phyloP scores from a whole-genome alignment of 1,140 invertebrate genomes.

The Leguminivora glycinivorella region DNA sequence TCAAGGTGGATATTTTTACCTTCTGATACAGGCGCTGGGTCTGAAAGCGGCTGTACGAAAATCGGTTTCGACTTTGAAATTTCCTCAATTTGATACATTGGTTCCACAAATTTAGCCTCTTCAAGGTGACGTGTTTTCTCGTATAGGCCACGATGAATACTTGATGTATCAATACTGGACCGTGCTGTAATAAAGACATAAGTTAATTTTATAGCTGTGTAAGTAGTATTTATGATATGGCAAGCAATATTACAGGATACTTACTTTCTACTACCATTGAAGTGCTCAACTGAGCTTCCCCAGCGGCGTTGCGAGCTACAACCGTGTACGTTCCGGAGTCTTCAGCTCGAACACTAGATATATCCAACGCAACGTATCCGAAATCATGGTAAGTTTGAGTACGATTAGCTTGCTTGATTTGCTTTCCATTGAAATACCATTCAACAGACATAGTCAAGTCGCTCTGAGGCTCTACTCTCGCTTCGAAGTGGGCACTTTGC shows the following conservation, averaged over 20 bases:
- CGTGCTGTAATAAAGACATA: slow-evolving; percentile 82
- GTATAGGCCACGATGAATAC: slow-evolving; percentile 90
- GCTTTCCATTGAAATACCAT: slow-evolving; percentile 95
- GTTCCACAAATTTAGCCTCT: slow-evolving; percentile 90
- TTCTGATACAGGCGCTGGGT: slow-evolving; percentile 91
- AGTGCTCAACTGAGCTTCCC: slow-evolving; percentile 89
- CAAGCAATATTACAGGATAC: slow-evolving; percentile 56
- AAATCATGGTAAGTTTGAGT: slow-evolving; percentile 97
- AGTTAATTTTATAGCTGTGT: neutral
- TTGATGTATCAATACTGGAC: slow-evolving; percentile 91
- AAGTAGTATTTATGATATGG: neutral
- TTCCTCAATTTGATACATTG: slow-evolving; percentile 94
- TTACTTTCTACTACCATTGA: slow-evolving; percentile 93
- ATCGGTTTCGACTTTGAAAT: slow-evolving; percentile 95
- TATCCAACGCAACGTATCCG: slow-evolving; percentile 96
- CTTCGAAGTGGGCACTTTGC: slow-evolving; percentile 97
- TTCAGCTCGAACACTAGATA: slow-evolving; percentile 91
- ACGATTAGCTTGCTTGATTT: slow-evolving; percentile 89
- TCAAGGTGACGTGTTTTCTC: slow-evolving; percentile 94
- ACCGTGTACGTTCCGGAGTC: slow-evolving; percentile 94
- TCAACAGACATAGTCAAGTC: slow-evolving; percentile 93
- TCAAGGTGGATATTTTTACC: slow-evolving; percentile 95
- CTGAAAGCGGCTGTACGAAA: slow-evolving; percentile 90
- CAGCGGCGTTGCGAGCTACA: slow-evolving; percentile 91
- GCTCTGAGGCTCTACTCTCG: slow-evolving; percentile 94